Conservation (phyloP, 2,888 invertebrate species). For the Xylophagus ater region DNA sequence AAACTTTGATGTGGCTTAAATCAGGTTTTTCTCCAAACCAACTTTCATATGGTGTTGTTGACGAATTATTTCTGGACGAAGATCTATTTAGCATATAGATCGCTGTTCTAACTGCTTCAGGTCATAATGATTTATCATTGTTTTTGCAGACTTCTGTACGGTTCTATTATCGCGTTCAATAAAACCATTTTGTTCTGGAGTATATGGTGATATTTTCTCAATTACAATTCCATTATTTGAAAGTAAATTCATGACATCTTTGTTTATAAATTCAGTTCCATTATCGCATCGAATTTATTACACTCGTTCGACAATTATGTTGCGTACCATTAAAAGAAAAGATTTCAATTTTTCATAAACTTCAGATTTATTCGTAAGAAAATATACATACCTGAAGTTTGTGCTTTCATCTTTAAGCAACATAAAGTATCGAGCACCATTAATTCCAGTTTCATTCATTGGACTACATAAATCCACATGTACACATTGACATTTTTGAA, state of each 20-base stretch:
- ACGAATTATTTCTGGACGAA: too few relatives aligned
- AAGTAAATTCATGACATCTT: constrained; percentile 1
- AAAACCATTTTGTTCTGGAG: constrained; percentile 23
- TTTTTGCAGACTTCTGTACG: constrained; percentile 20
- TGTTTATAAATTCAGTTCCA: constrained; percentile 10
- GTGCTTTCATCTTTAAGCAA: constrained; percentile 9
- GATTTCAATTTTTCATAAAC: background rate
- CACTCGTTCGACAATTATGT: background rate
- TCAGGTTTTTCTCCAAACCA: too few relatives aligned
- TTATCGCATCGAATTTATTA: constrained; percentile 8
- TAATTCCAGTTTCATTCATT: constrained; percentile 3
- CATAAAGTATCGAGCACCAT: constrained; percentile 5
- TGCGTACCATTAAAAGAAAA: background rate
- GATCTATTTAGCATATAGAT: constrained; percentile 20
- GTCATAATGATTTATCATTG: constrained; percentile 22
- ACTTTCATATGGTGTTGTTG: too few relatives aligned
- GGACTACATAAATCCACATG: constrained; percentile 5
- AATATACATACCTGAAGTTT: constrained; percentile 4
- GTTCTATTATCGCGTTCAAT: constrained; percentile 21
- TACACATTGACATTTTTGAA: constrained; percentile 3
- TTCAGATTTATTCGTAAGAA: constrained; percentile 1
- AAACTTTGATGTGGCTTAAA: too few relatives aligned
- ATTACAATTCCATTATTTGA: background rate
- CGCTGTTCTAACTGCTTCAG: constrained; percentile 22
- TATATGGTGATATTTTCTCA: constrained; percentile 13